Conservation (phyloP, 23 tunicate genomes). For the Oikopleura dioica region DNA sequence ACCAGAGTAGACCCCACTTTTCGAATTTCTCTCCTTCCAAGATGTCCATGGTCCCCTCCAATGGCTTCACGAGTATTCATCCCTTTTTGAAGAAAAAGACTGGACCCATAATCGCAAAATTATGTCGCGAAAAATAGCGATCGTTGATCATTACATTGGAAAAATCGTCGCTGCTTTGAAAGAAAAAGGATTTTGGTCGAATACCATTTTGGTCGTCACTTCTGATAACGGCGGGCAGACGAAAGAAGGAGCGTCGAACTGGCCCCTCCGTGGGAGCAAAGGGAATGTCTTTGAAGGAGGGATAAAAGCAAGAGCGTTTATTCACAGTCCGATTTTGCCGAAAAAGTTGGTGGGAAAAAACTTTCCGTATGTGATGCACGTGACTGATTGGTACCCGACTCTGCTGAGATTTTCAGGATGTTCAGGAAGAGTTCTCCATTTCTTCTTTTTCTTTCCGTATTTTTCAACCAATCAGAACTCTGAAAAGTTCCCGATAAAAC, state of each 20-base stretch:
- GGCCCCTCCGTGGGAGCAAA: conserved; percentile 79
- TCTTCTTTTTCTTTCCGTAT: too few relatives aligned
- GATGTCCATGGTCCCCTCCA: not conserved
- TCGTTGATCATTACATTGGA: too few relatives aligned
- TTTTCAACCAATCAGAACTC: too few relatives aligned
- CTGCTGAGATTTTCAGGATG: conserved; percentile 31
- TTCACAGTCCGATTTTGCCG: not conserved
- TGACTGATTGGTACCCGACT: conserved; percentile 97
- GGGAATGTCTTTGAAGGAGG: conserved; percentile 86
- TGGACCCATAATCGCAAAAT: too few relatives aligned
- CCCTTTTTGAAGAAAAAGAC: too few relatives aligned
- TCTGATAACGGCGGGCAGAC: conserved; percentile 92
- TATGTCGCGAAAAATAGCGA: too few relatives aligned
- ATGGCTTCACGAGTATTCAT: too few relatives aligned
- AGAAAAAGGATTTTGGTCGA: too few relatives aligned
- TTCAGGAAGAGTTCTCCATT: too few relatives aligned
- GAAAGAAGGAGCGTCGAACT: conserved; percentile 58
- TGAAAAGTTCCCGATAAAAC: not conserved
- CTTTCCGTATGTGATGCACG: conserved; percentile 26
- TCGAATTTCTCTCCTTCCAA: not conserved
- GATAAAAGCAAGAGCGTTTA: conserved; percentile 43
- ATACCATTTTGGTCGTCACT: too few relatives aligned
- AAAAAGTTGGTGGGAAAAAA: not conserved
- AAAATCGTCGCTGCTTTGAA: too few relatives aligned
- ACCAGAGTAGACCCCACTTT: not conserved